These are phyloP conservation scores for Bovichtus variegatus DNA, from an alignment of 2,797 vertebrate species.

Conservation along the genomic window DNA sequence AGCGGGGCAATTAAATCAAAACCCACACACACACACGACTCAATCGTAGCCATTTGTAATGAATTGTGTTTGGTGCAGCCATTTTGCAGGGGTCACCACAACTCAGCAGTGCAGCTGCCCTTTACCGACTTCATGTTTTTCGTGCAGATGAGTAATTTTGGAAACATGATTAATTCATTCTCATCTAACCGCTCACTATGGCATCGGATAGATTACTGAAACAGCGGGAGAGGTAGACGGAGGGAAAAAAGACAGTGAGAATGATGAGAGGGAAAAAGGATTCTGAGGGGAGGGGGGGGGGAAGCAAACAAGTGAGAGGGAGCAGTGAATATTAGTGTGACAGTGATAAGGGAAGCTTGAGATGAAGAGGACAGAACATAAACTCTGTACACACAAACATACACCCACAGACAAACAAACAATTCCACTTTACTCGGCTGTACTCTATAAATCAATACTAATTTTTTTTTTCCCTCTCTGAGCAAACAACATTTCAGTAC, in stretches of 20 bases:
- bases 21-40: not conserved
- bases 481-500: slow-evolving; percentile 33
- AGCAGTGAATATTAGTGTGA: slow-evolving; percentile 51
- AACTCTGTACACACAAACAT: slow-evolving; percentile 36
- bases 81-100: slow-evolving; percentile 57
- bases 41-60: slow-evolving; percentile 43
- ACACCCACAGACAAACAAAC: slow-evolving; percentile 57
- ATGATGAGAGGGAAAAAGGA: slow-evolving; percentile 48
- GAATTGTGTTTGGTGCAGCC: slow-evolving; percentile 33
- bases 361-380: slow-evolving; percentile 41
- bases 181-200: slow-evolving; percentile 46
- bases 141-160: slow-evolving; percentile 57
- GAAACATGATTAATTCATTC: slow-evolving; percentile 67
- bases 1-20: slow-evolving; percentile 41
- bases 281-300: not conserved
- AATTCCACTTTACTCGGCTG: slow-evolving; percentile 42
- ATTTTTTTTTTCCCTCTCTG: slow-evolving; percentile 31
- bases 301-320: not conserved
- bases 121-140: slow-evolving; percentile 56
- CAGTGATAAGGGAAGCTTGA: slow-evolving; percentile 42
- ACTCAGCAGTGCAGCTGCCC: slow-evolving; percentile 44
- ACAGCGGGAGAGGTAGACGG: slow-evolving; percentile 59
- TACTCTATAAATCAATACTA: slow-evolving; percentile 67
- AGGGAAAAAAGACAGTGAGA: slow-evolving; percentile 31
- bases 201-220: slow-evolving; percentile 60